Evolutionary conservation across 1,140 invertebrate species (phyloP), one percentile per base, ranked within the genome.

Genomic region (Druon quercuslanigerum): DNA sequence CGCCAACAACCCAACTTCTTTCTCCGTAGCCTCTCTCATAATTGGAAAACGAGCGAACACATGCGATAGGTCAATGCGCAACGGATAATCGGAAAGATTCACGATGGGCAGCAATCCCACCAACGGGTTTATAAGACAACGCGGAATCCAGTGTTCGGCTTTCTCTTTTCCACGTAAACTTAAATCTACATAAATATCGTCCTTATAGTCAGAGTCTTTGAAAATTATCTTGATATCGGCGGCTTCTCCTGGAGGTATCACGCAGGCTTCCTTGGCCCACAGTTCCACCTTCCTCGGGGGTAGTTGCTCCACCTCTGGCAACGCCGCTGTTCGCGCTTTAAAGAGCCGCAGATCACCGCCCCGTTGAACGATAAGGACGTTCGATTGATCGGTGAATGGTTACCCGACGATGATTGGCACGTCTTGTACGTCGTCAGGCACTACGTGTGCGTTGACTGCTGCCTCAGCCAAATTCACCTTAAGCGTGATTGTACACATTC

Each of bases 101-200:
- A 75, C 14, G 16, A 79, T 54, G 8, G 73, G 77, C 56, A 79
- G 51, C 1, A 66, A 50, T n/a, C 70, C 77, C 7, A 50, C 20
- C 25, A 33, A 14, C 2, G 73, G 75, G 72, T 73, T 79, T 57
- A 57, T 72, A 4, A 71, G 14, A 20, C 70, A 76, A 19, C 70
- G 51, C n/a, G 71, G 51, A 14, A 76, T 72, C 54, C 77, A 79
- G 40, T 79, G 73, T 66, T 71, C 56, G 16, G 7, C 52, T 50
- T 73, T 75, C 50, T 75, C 73, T 75, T 79, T 75, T n/a, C 70
- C 57, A 2, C 73, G 71, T 12, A 79, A 66, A 73, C 73, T 79
- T 11, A 79, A 71, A 19, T 78, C 73, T 9, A 78, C 46, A 56
- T 56, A 78, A 20, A 79, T 17, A 70, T 75, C 71, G 12, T 71